A percentile compares a stretch with the other conserved stretches of the same genome.
Conservation (phyloP, 2,113 vertebrate genomes). For the Pyrgilauda ruficollis region DNA sequence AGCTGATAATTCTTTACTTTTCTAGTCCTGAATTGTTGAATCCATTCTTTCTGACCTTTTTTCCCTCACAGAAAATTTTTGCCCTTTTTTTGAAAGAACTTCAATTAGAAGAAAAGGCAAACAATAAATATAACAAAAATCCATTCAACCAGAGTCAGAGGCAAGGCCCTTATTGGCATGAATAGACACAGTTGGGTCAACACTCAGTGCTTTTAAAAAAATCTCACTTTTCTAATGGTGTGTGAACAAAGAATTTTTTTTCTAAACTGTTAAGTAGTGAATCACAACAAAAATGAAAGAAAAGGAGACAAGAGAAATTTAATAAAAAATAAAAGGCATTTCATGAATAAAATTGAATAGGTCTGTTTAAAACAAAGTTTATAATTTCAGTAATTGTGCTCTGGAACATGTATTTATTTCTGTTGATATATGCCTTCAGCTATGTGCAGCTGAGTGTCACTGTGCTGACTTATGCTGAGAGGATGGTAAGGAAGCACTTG, state of each 20-base stretch:
- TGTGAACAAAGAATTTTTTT: background rate
- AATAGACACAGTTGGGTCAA: background rate
- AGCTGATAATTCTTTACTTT: background rate
- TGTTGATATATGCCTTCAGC: background rate
- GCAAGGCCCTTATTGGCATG: background rate
- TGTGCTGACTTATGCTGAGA: background rate
- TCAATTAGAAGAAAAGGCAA: background rate
- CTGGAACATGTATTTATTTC: background rate
- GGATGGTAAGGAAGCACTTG: background rate
- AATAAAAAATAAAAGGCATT: background rate
- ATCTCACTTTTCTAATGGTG: background rate
- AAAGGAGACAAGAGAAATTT: background rate
- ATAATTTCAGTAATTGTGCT: background rate
- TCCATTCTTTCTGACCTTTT: background rate
- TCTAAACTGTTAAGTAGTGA: background rate
- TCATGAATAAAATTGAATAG: background rate
- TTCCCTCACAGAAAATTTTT: background rate
- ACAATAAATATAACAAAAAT: background rate
- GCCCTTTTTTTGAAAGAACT: background rate
- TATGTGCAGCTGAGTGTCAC: background rate
- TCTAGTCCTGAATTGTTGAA: background rate
- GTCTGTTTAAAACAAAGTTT: background rate
- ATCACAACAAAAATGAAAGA: background rate
- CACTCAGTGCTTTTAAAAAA: background rate
- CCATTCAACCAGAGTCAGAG: background rate